Evolutionary conservation across 2,797 vertebrate species (phyloP), one percentile per base, ranked within the genome.

Genomic region (Brotula barbata): DNA sequence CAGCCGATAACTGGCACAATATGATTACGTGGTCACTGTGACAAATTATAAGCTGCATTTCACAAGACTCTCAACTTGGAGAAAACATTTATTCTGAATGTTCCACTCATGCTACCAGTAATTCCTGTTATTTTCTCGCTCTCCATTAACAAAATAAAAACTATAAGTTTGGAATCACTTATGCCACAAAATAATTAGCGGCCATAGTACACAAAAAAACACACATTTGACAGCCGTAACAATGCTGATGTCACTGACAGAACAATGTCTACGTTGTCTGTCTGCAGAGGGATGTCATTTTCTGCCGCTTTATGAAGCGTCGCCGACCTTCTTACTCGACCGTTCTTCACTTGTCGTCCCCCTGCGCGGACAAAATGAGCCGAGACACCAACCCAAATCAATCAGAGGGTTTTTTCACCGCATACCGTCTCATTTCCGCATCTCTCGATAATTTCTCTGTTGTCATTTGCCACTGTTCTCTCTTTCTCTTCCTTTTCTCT

Each of bases 251-350:
- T 43, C 34, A n/a, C 31, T 21, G 53, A 20, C 16, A 33, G 45
- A 69, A 62, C 50, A 40, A 21, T 39, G 54, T 40, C 34, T 39
- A 39, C 50, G 0, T 53, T 43, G 50, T 48, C 63, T 22, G 46
- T 65, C 61, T 64, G 56, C 31, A 50, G 53, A 37, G 52, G 47
- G 50, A 31, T 71, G 60, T 66, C 31, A 67, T 73, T 77, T 68
- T 44, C 54, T 61, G 43, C 42, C 22, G 40, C 48, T 5, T 34
- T 50, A 17, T 56, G 47, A 77, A 68, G 52, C 43, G 70, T 58
- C 28, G 17, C 45, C 50, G 39, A 55, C 37, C 53, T 45, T 25
- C 20, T 67, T 63, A 14, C 60, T 66, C 44, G 53, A 40, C 49
- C 49, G 54, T 37, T n/a, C 63, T 10, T 67, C 65, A 34, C 68